These are phyloP conservation scores for Lophius americanus DNA, from an alignment of 2,797 vertebrate genomes.

Conservation along the genomic window DNA sequence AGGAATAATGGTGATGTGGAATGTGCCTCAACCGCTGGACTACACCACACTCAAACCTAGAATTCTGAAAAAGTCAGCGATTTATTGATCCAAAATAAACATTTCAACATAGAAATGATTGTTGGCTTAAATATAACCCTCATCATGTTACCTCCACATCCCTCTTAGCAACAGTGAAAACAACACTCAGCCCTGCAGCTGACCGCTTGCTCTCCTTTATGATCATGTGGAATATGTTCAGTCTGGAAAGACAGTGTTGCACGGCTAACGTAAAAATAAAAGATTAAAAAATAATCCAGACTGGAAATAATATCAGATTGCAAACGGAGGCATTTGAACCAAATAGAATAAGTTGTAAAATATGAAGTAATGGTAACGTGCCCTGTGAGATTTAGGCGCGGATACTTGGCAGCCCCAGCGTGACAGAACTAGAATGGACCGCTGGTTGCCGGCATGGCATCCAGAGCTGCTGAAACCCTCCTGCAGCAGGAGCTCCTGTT, in stretches of 20 bases:
- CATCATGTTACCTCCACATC: no score
- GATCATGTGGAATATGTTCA: constrained; percentile 14
- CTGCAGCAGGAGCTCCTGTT: constrained; percentile 78
- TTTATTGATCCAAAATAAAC: no score
- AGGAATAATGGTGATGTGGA: no score
- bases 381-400: constrained; percentile 60
- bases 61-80: no score
- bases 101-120: no score
- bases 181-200: neutral
- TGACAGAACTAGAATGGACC: constrained; percentile 75
- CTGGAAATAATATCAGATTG: constrained; percentile 18
- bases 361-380: constrained; percentile 70
- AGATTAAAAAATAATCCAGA: neutral
- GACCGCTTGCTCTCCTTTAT: constrained; percentile 2
- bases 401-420: constrained; percentile 47
- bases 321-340: constrained; percentile 40
- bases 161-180: no score
- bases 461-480: constrained; percentile 69
- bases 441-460: constrained; percentile 84
- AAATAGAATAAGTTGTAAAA: constrained; percentile 39
- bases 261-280: no score
- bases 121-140: no score
- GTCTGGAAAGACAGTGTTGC: neutral
- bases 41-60: no score
- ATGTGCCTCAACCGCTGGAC: no score